Evolutionary conservation across 2,888 invertebrate species (phyloP).

Genomic region (Stenodema calcarata): DNA sequence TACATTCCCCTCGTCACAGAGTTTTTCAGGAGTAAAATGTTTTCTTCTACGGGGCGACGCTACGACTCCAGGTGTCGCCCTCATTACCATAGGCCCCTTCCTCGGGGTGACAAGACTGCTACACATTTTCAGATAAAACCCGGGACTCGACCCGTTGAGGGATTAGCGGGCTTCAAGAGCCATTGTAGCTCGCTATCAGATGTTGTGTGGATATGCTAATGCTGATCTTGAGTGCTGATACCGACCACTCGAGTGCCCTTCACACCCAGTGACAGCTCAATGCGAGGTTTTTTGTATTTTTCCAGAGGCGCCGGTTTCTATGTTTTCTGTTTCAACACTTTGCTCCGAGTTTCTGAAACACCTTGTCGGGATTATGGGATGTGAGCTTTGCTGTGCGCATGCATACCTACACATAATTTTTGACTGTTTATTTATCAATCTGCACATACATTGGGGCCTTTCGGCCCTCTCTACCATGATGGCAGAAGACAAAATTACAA

Average conservation of each 20-base stretch:
- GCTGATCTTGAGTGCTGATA: slow-evolving; percentile 5
- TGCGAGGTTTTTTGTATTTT: neutral
- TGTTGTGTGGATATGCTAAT: slow-evolving; percentile 25
- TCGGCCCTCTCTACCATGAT: too few relatives aligned
- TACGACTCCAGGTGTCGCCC: neutral
- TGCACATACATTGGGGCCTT: too few relatives aligned
- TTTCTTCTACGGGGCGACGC: too few relatives aligned
- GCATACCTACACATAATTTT: too few relatives aligned
- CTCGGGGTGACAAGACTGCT: neutral
- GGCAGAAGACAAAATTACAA: too few relatives aligned
- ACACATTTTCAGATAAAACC: neutral
- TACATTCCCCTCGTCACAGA: too few relatives aligned
- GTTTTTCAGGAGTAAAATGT: too few relatives aligned
- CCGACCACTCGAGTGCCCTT: slow-evolving; percentile 22
- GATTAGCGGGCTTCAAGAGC: slow-evolving; percentile 14
- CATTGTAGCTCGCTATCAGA: slow-evolving; percentile 11
- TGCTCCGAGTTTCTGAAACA: neutral
- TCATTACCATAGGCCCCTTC: slow-evolving; percentile 1
- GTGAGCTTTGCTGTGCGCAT: too few relatives aligned
- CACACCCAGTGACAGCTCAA: slow-evolving; percentile 10
- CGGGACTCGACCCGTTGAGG: neutral
- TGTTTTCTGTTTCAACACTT: neutral
- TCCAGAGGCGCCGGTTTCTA: neutral
- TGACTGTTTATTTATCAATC: too few relatives aligned
- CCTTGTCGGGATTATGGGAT: neutral